Conservation (phyloP, 2,888 invertebrate genomes). For the Euplexia lucipara region DNA sequence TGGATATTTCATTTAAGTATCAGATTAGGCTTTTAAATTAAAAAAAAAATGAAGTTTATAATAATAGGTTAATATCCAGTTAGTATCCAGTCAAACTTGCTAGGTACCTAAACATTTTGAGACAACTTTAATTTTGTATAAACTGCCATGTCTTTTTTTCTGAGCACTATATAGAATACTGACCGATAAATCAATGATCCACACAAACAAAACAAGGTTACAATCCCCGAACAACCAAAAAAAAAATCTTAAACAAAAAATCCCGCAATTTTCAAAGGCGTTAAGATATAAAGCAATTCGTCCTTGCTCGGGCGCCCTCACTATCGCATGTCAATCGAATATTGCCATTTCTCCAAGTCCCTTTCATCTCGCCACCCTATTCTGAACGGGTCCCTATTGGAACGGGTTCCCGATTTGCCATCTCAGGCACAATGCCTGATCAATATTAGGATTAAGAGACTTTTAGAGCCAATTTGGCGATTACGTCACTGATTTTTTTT, state of each 20-base stretch:
- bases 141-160: too few relatives aligned
- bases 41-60: too few relatives aligned
- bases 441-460: conserved; percentile 62
- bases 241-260: conserved; percentile 9
- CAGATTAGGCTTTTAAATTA: too few relatives aligned
- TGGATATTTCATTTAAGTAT: too few relatives aligned
- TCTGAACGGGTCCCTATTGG: conserved; percentile 38
- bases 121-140: too few relatives aligned
- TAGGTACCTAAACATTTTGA: too few relatives aligned
- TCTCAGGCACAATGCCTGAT: conserved; percentile 56
- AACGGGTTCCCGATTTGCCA: conserved; percentile 42
- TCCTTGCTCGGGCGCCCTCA: conserved; percentile 17
- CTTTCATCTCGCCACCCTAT: conserved; percentile 65
- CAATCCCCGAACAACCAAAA: not conserved
- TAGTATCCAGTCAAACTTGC: too few relatives aligned
- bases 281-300: conserved; percentile 44
- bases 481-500: conserved; percentile 57
- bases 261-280: conserved; percentile 13
- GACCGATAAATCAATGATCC: not conserved
- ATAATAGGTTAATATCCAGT: too few relatives aligned
- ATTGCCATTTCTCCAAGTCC: conserved; percentile 56
- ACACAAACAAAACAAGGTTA: not conserved
- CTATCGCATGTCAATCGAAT: conserved; percentile 62
- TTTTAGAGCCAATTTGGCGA: conserved; percentile 63
- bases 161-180: too few relatives aligned